Evolutionary conservation across 2,888 invertebrate species (phyloP).

Genomic region (Torymus auratus): DNA sequence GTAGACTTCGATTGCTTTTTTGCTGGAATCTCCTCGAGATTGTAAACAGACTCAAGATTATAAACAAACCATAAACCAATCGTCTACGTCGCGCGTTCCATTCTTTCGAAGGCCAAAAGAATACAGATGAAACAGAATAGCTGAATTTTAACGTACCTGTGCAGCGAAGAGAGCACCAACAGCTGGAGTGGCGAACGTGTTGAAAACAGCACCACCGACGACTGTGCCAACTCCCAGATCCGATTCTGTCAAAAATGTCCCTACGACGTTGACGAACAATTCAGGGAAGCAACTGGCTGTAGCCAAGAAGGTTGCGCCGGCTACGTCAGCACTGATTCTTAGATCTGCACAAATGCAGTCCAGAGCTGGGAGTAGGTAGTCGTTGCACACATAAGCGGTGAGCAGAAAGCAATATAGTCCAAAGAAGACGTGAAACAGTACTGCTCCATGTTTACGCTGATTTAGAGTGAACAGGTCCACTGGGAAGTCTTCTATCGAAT

Average conservation of each 20-base stretch:
- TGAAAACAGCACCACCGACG: conserved; percentile 92
- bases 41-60: too few species aligned
- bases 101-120: too few species aligned
- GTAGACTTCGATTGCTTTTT: not conserved
- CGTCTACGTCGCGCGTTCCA: conserved; percentile 49
- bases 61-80: not conserved
- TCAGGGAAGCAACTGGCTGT: conserved; percentile 97
- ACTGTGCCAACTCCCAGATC: conserved; percentile 93
- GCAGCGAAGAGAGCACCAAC: conserved; percentile 87
- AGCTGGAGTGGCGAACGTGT: conserved; percentile 90
- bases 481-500: conserved; percentile 80
- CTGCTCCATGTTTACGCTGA: conserved; percentile 85
- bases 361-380: conserved; percentile 93
- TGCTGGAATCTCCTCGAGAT: too few species aligned
- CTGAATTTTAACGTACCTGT: conserved; percentile 77
- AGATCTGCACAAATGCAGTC: conserved; percentile 91
- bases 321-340: conserved; percentile 90
- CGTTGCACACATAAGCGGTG: conserved; percentile 93
- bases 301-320: conserved; percentile 98
- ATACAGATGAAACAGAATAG: too few species aligned
- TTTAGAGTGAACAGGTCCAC: conserved; percentile 80
- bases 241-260: conserved; percentile 88
- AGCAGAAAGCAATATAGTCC: conserved; percentile 91
- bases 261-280: conserved; percentile 93
- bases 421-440: conserved; percentile 86